A percentile compares a stretch with the other conserved stretches of the same genome.
phyloP scores from a whole-genome alignment of 2,888 invertebrate species.

The Argyresthia albistria region DNA sequence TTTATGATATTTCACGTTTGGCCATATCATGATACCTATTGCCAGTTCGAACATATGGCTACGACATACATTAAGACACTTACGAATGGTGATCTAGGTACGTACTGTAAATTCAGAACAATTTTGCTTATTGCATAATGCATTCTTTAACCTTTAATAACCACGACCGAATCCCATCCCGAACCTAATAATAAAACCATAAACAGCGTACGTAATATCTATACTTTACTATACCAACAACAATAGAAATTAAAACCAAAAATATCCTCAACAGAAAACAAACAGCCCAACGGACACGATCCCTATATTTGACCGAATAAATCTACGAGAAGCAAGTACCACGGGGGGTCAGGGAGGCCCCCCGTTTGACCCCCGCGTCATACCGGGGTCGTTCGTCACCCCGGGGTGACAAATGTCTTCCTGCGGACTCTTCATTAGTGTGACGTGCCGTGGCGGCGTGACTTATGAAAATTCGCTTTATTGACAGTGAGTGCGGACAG shows the following conservation, averaged over 20 bases:
- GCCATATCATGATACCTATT: no score
- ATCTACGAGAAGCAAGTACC: background rate
- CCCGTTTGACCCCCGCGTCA: background rate
- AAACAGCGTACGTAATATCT: no score
- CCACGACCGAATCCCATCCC: no score
- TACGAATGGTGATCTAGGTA: no score
- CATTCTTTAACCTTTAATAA: no score
- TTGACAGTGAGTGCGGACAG: background rate
- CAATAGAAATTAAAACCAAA: background rate
- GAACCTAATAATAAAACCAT: no score
- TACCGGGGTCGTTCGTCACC: constrained; percentile 34
- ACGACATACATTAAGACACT: no score
- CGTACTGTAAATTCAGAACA: no score
- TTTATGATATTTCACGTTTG: no score
- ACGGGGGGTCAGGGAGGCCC: constrained; percentile 1
- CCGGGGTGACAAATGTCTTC: constrained; percentile 49
- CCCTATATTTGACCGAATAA: constrained; percentile 5
- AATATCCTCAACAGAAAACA: background rate
- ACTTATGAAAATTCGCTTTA: constrained; percentile 1
- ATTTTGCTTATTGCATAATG: no score
- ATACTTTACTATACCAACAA: background rate
- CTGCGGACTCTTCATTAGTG: constrained; percentile 29
- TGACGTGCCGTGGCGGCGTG: constrained; percentile 14
- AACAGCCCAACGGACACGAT: background rate
- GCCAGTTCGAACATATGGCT: no score